phyloP scores from a whole-genome alignment of 2,113 vertebrate genomes.

The Girardinichthys multiradiatus region DNA sequence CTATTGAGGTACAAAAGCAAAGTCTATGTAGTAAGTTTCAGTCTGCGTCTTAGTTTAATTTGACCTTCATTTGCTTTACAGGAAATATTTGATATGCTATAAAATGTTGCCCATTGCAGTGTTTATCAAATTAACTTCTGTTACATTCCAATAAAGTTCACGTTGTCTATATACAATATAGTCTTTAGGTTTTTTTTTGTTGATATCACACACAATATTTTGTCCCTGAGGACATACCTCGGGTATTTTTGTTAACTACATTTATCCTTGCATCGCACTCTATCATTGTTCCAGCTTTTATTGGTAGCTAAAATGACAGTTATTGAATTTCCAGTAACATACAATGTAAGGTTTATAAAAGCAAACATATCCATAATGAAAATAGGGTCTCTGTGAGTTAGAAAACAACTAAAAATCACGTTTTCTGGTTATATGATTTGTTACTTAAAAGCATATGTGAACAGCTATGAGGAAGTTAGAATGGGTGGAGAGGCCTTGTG shows the following conservation, averaged over 20 bases:
- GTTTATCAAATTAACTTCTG: not conserved
- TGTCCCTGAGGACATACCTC: no score
- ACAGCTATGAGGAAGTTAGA: not conserved
- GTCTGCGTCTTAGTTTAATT: not conserved
- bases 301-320: not conserved
- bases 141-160: no score
- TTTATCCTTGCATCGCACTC: not conserved
- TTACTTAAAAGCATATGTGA: not conserved
- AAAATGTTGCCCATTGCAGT: no score
- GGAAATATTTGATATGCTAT: no score
- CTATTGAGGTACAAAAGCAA: conserved; percentile 16
- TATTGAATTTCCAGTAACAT: not conserved
- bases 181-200: no score
- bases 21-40: not conserved
- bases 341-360: not conserved
- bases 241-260: not conserved
- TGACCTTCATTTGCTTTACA: not conserved
- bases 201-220: no score
- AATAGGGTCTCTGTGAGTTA: not conserved
- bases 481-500: not conserved
- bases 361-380: not conserved
- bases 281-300: not conserved
- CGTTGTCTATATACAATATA: no score
- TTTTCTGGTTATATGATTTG: not conserved
- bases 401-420: not conserved